Evolutionary conservation across 2,113 vertebrate genomes (phyloP).

Genomic region (Pelecanoides urinatrix): DNA sequence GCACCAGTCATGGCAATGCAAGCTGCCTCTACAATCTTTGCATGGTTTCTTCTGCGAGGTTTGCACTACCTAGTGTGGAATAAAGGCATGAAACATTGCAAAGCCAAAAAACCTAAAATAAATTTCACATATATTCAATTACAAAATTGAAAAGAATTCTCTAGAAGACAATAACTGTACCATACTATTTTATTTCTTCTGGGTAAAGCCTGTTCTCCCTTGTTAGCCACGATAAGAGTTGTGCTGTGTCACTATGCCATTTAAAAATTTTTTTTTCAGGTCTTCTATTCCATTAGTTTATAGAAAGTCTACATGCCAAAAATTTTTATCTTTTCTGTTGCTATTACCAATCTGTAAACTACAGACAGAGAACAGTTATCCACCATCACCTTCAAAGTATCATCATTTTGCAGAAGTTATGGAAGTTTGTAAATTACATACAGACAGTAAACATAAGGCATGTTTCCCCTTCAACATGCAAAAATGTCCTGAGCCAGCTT

Average conservation of each 20-base stretch:
- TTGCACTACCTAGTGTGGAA: not conserved
- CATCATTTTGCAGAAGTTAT: not conserved
- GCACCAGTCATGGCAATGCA: not conserved
- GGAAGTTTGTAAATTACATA: not conserved
- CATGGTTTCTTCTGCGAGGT: not conserved
- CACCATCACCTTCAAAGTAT: not conserved
- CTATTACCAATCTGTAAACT: not conserved
- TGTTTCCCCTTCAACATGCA: not conserved
- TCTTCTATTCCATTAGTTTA: not conserved
- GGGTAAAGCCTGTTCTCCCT: not conserved
- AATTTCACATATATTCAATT: not conserved
- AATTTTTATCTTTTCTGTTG: not conserved
- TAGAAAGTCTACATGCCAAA: not conserved
- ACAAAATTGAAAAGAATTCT: not conserved
- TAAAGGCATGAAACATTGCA: not conserved
- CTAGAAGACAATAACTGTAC: not conserved
- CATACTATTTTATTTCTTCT: not conserved
- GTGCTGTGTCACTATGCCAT: not conserved
- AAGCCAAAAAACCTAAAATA: not conserved
- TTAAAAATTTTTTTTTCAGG: not conserved
- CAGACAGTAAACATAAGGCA: not conserved
- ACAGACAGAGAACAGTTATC: not conserved
- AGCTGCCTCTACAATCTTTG: not conserved
- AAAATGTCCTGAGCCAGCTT: not conserved
- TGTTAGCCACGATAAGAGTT: not conserved